Percentiles rank a stretch among this genome's conserved stretches.
Conservation (phyloP, 2,888 invertebrate genomes). For the Metellina segmentata region DNA sequence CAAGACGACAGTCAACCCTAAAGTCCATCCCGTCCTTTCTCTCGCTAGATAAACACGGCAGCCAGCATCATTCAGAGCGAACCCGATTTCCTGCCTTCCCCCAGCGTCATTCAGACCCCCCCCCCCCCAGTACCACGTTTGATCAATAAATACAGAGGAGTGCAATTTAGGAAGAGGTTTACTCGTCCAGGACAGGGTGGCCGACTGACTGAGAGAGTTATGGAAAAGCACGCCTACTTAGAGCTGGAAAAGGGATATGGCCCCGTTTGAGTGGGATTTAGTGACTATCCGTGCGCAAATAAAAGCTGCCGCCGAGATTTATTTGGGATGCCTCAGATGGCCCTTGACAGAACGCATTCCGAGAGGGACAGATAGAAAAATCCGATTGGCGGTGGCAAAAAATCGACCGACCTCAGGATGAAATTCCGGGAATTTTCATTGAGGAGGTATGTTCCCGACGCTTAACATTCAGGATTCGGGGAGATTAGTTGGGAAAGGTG, state of each 20-base stretch:
- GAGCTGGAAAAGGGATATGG: slow-evolving; percentile 23
- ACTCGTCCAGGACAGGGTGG: slow-evolving; percentile 7
- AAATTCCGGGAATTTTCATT: slow-evolving; percentile 40
- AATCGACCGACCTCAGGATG: background rate
- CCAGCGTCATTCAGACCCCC: slow-evolving; percentile 6
- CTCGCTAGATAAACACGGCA: slow-evolving; percentile 44
- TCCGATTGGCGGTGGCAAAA: background rate
- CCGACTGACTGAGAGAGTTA: slow-evolving; percentile 26
- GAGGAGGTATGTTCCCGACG: background rate
- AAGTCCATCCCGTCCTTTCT: slow-evolving; percentile 21
- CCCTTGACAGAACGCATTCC: slow-evolving; percentile 12
- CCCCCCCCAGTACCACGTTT: background rate
- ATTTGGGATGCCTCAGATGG: slow-evolving; percentile 9
- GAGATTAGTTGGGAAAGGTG: too few species aligned
- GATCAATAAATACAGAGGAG: slow-evolving; percentile 55
- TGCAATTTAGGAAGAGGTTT: slow-evolving; percentile 35
- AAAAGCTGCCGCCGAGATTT: slow-evolving; percentile 33
- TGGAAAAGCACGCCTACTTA: slow-evolving; percentile 38
- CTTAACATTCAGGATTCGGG: too few species aligned
- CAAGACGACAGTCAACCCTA: slow-evolving; percentile 4
- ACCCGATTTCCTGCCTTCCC: background rate
- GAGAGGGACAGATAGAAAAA: background rate
- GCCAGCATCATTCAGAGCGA: background rate
- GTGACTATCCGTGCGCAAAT: slow-evolving; percentile 33
- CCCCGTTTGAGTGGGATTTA: slow-evolving; percentile 30